A percentile compares a stretch with the other conserved stretches of the same genome.
Conservation (phyloP, 2,113 vertebrate species). For the Gymnarchus niloticus region DNA sequence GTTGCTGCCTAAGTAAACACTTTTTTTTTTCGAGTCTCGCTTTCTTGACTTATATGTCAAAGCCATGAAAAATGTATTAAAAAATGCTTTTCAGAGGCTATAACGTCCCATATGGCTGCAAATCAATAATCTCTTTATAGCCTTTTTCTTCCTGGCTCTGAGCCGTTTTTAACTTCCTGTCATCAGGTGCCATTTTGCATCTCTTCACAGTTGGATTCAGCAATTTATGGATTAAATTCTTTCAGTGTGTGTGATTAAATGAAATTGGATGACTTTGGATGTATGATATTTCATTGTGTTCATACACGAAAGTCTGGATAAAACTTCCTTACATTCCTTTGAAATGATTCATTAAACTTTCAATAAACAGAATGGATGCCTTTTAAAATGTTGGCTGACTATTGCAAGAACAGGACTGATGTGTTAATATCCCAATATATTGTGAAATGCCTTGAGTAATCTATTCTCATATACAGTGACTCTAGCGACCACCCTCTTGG, state of each 20-base stretch:
- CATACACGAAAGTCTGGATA: background rate
- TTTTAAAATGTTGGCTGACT: conserved; percentile 4
- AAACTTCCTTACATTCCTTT: no score
- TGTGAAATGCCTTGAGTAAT: background rate
- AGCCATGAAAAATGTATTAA: conserved; percentile 32
- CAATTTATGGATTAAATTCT: background rate
- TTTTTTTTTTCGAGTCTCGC: background rate
- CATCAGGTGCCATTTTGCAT: conserved; percentile 26
- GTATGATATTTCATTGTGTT: background rate
- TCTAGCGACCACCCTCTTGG: background rate
- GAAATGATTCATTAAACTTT: background rate
- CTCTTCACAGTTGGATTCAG: conserved; percentile 18
- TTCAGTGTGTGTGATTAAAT: background rate
- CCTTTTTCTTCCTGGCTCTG: conserved; percentile 51
- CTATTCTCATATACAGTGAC: background rate
- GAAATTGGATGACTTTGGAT: background rate
- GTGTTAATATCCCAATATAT: background rate
- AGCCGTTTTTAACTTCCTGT: conserved; percentile 24
- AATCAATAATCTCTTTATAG: conserved; percentile 60
- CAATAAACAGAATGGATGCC: background rate
- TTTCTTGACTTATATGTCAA: background rate
- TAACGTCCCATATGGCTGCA: conserved; percentile 49
- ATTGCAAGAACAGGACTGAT: background rate
- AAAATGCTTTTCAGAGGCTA: conserved; percentile 35
- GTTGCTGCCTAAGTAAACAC: background rate